Evolutionary conservation across 2,797 vertebrate species (phyloP), one percentile per base, ranked within the genome.

Genomic region (Peromyscus attwateri): DNA sequence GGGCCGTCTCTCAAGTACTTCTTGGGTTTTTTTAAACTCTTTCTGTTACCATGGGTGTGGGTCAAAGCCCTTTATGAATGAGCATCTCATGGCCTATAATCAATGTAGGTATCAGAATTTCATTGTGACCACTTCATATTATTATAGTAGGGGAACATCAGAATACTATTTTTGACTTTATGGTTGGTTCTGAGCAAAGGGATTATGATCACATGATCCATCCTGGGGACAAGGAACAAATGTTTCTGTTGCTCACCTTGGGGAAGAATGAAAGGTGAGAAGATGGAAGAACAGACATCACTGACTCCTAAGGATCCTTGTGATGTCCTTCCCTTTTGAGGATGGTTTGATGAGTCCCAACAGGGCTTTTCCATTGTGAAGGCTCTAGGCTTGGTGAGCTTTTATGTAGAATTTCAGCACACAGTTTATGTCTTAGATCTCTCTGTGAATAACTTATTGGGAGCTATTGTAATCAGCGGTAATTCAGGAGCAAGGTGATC

Each of bases 391-490:
- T 0, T 8, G 29, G 31, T 11, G 81, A 46, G 71, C 1, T 83
- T 80, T 62, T 87, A 83, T 66, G 52, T 81, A 94, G 2, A 29
- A 87, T 55, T 93, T 25, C n/a, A 87, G 14, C 1, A 81, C 60
- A 25, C 40, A 46, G n/a, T 21, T 60, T 60, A 85, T 43, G 81
- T 92, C 37, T 92, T 80, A 87, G 60, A 52, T 3, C 31, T 81
- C 64, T 66, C 16, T 81, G 9, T 84, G 3, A 83, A 76, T 49
- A 93, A 71, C 10, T 88, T 87, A 76, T 40, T 84, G n/a, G 27
- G 1, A 85, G 16, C 93, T 95, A 76, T 64, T 91, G 60, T 87
- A 87, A 71, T 89, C 91, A 89, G 70, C 29, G 71, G 13, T 82
- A 91, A 62, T 95, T 93, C 43, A 80, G 37, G 4, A 46, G n/a